Base-by-base conservation (phyloP, 2,113 vertebrate species). In the Prunella fulvescens region DNA sequence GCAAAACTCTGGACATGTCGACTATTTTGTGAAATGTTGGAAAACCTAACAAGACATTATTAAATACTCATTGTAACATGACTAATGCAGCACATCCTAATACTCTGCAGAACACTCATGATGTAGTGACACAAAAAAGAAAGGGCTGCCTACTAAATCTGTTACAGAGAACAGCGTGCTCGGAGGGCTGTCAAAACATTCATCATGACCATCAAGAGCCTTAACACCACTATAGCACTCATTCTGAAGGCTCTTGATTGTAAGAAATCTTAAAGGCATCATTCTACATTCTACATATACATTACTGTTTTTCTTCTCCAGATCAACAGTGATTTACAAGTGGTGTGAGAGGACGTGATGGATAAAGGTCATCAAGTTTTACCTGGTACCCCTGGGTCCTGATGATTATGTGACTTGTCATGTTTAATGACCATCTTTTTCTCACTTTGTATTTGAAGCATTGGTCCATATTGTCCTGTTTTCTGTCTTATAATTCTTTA, bases 131-230 rank as follows among this genome's bases (percentile, higher is more conserved):
- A 53, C 28, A 50, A 58, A 53, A 82, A 57, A 47, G 37, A 54
- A 90, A 50, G 4, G 11, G 15, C 6, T 7, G 12, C 14, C 31
- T 33, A n/a, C 40, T 70, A 65, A 51, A 60, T 35, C 35, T 58
- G 11, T 20, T 37, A 64, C 1, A 19, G 39, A 44, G 64, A 79
- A 17, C 12, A 65, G 10, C 0, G 0, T 12, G 2, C 9, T 35
- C 65, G 44, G 9, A 74, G 6, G 20, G 22, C 23, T 58, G 31
- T 20, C 14, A 51, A 65, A 89, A 86, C 3, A 14, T 22, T 54
- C 20, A 42, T 51, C 22, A 18, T 12, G 33, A 14, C 33, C 25
- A 86, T 20, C 13, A 50, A 39, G 19, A 83, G 14, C 25, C 19
- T 15, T 65, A 20, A 61, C 4, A 28, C 19, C 31, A 48, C 50